Conservation (phyloP, 2,888 invertebrate species). For the Erebia palarica region DNA sequence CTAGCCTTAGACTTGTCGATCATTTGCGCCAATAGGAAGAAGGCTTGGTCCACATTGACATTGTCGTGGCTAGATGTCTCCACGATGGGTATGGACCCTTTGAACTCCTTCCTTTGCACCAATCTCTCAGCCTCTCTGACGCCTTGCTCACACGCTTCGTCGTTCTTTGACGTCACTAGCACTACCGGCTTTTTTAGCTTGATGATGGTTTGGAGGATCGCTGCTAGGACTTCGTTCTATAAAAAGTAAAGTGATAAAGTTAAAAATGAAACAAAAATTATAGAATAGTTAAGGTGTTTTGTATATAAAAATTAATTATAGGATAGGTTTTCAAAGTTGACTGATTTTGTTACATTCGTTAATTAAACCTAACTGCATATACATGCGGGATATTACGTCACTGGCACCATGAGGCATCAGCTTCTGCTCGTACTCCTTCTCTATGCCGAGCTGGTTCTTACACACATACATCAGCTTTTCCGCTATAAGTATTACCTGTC, state of each 20-base stretch:
- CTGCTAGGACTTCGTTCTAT: slow-evolving; percentile 89
- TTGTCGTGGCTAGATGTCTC: slow-evolving; percentile 98
- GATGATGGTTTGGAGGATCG: slow-evolving; percentile 91
- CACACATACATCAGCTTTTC: too few relatives aligned
- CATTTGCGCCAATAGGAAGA: slow-evolving; percentile 94
- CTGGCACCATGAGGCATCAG: too few relatives aligned
- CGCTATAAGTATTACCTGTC: background rate
- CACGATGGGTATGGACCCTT: slow-evolving; percentile 92
- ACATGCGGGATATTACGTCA: too few relatives aligned
- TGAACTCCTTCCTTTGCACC: slow-evolving; percentile 94
- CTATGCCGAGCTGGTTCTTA: too few relatives aligned
- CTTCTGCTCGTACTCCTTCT: too few relatives aligned
- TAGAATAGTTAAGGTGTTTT: too few relatives aligned
- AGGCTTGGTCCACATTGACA: slow-evolving; percentile 97
- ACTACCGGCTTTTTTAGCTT: slow-evolving; percentile 98
- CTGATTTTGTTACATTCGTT: too few relatives aligned
- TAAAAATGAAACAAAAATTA: too few relatives aligned
- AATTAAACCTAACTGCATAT: too few relatives aligned
- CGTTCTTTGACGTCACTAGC: slow-evolving; percentile 97
- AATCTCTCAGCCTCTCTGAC: slow-evolving; percentile 94
- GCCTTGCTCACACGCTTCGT: slow-evolving; percentile 93
- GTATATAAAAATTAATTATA: too few relatives aligned
- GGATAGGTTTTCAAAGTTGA: too few relatives aligned
- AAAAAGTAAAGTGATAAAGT: too few relatives aligned
- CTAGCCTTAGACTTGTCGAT: slow-evolving; percentile 94